Evolutionary conservation across 2,113 vertebrate genomes (phyloP).

Genomic region (Protobothrops mucrosquamatus): DNA sequence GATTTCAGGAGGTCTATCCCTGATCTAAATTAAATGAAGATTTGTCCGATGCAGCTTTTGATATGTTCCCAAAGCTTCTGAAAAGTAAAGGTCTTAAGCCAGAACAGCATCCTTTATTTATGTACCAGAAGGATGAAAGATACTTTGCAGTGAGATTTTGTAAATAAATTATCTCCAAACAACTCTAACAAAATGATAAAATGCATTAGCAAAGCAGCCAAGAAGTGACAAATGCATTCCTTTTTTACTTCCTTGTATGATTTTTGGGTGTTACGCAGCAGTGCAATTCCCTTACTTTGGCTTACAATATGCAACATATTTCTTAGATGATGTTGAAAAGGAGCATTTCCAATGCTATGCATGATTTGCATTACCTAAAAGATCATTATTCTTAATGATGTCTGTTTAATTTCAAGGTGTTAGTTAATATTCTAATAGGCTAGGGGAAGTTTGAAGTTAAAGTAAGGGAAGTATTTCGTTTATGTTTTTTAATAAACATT

Average conservation of each 20-base stretch:
- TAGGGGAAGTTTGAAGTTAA: not conserved
- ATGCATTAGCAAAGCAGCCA: not conserved
- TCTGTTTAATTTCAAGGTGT: not conserved
- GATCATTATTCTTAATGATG: rapidly evolving
- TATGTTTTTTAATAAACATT: not conserved
- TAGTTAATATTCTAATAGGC: not conserved
- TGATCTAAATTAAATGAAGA: not conserved
- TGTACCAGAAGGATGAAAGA: not conserved
- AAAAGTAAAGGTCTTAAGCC: not conserved
- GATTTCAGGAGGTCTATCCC: not conserved
- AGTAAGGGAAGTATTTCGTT: not conserved
- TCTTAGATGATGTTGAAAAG: not conserved
- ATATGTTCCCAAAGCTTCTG: not conserved
- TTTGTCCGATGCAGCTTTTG: not conserved
- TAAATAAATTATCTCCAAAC: slow-evolving; percentile 27
- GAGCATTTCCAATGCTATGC: not conserved
- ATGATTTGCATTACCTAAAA: not conserved
- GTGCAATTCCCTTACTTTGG: not conserved
- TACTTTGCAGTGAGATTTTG: not conserved
- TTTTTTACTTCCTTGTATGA: not conserved
- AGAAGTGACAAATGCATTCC: not conserved
- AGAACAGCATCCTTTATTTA: not conserved
- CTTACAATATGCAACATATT: not conserved
- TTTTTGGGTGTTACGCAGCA: not conserved
- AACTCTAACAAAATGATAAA: not conserved